Percentiles rank a stretch among this genome's conserved stretches.
Evolutionary conservation across 1,140 invertebrate genomes (phyloP).

Genomic region (Galleria mellonella): DNA sequence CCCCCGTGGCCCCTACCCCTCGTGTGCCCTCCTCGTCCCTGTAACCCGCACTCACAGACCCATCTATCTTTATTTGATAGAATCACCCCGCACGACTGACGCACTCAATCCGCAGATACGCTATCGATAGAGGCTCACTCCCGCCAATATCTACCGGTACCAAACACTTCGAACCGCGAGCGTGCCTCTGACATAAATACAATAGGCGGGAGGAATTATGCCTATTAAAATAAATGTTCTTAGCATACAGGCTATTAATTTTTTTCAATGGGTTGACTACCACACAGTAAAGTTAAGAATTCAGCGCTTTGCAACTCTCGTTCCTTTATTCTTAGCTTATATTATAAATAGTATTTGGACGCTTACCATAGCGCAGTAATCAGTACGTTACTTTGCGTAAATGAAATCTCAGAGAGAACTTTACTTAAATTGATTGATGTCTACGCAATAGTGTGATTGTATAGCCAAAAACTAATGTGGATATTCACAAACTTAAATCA

Average conservation of each 20-base stretch:
- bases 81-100: slow-evolving; percentile 40
- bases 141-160: neutral
- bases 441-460: no score
- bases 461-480: no score
- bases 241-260: slow-evolving; percentile 29
- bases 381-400: no score
- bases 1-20: slow-evolving; percentile 24
- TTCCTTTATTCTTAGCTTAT: no score
- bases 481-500: no score
- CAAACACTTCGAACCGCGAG: slow-evolving; percentile 11
- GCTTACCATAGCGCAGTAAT: no score
- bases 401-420: no score
- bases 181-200: slow-evolving; percentile 35
- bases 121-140: slow-evolving; percentile 18
- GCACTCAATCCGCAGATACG: slow-evolving; percentile 32
- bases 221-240: slow-evolving; percentile 41
- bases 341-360: no score
- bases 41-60: slow-evolving; percentile 39
- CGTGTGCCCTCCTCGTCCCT: slow-evolving; percentile 19
- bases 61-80: slow-evolving; percentile 70
- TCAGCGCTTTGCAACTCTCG: no score
- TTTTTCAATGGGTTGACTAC: slow-evolving; percentile 21
- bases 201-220: slow-evolving; percentile 33
- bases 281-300: no score
- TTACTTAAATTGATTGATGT: no score